These are phyloP conservation scores for Metopolophium dirhodum DNA, from an alignment of 1,140 invertebrate species.

Conservation along the genomic window DNA sequence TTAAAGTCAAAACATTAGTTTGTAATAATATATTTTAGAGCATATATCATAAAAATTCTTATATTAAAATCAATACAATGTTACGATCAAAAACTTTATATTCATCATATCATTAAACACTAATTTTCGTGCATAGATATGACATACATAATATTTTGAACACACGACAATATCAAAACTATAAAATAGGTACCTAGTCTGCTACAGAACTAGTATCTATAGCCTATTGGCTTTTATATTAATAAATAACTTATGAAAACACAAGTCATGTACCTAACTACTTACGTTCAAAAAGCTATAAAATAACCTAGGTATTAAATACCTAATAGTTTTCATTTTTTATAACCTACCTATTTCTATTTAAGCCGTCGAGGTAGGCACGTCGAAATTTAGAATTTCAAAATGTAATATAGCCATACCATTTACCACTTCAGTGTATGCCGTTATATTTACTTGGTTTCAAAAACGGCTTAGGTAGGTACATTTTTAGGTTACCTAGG, in stretches of 20 bases:
- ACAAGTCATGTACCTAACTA: background rate
- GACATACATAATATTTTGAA: background rate
- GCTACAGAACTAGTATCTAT: background rate
- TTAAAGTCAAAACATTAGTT: background rate
- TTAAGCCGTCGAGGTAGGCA: background rate
- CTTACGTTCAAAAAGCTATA: background rate
- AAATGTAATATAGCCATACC: background rate
- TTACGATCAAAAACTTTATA: background rate
- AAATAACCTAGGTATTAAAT: background rate
- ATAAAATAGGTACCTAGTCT: no score
- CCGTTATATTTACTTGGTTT: background rate
- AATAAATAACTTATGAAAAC: background rate
- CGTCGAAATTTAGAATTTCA: background rate
- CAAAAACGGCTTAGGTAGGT: no score
- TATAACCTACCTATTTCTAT: background rate
- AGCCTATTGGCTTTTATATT: background rate
- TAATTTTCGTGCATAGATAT: background rate
- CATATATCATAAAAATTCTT: background rate
- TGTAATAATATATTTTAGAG: background rate
- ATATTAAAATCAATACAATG: background rate
- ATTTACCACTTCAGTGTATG: background rate
- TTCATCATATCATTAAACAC: background rate
- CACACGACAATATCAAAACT: no score
- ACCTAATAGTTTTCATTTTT: background rate
- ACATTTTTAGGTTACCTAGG: no score